Conservation (phyloP, 2,888 invertebrate genomes). For the Nemotelus nigrinus region DNA sequence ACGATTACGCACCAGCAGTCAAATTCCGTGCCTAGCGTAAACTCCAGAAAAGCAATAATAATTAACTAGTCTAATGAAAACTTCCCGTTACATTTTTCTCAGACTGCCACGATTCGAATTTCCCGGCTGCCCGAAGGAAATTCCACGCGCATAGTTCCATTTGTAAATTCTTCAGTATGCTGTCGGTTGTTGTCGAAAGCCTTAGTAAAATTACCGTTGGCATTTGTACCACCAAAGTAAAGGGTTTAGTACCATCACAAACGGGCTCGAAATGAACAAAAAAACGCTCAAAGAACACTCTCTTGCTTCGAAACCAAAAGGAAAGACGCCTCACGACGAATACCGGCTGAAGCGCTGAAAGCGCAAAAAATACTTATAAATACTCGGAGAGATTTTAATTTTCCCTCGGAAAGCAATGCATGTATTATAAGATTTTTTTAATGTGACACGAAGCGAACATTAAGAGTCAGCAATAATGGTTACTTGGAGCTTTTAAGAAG, state of each 20-base stretch:
- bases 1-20: background rate
- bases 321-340: too few relatives aligned
- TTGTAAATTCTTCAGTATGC: background rate
- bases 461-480: slow-evolving; percentile 42
- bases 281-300: too few relatives aligned
- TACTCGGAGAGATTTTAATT: slow-evolving; percentile 47
- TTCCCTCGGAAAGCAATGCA: slow-evolving; percentile 48
- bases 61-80: background rate
- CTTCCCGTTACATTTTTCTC: background rate
- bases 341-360: background rate
- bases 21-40: background rate
- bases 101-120: background rate
- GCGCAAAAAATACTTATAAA: slow-evolving; percentile 33
- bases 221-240: background rate
- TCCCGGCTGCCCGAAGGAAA: background rate
- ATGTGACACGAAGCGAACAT: slow-evolving; percentile 48
- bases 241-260: background rate
- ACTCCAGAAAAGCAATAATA: background rate
- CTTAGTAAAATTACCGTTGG: background rate
- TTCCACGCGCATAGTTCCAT: background rate
- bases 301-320: too few relatives aligned
- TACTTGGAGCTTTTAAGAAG: slow-evolving; percentile 34
- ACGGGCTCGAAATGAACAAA: too few relatives aligned
- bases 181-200: background rate
- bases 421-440: slow-evolving; percentile 47